Percentiles rank a stretch among this genome's conserved stretches.
Conservation (phyloP, 2,888 invertebrate species). For the Dasypolia templi region DNA sequence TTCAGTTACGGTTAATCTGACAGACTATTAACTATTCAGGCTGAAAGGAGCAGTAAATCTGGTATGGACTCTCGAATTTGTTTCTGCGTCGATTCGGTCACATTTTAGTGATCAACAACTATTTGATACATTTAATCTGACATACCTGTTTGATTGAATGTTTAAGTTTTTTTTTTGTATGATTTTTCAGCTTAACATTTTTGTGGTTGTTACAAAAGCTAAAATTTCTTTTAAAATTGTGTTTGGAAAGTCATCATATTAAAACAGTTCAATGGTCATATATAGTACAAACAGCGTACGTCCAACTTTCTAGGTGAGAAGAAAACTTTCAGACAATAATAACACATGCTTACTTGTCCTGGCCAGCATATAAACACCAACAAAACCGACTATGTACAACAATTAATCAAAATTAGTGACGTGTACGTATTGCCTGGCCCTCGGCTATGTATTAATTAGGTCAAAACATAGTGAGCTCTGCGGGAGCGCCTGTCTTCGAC, state of each 20-base stretch:
- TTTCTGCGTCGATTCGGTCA: constrained; percentile 8
- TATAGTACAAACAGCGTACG: not conserved
- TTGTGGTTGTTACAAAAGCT: not conserved
- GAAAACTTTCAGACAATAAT: not conserved
- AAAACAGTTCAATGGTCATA: no score
- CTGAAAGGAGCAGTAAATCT: constrained; percentile 20
- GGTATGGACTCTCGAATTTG: not conserved
- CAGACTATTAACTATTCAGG: constrained; percentile 16
- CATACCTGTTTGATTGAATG: no score
- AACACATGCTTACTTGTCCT: not conserved
- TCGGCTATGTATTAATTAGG: constrained; percentile 82
- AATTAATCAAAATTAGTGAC: constrained; percentile 81
- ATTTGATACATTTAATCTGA: not conserved
- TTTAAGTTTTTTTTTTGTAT: no score
- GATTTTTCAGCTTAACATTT: no score
- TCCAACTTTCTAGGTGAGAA: not conserved
- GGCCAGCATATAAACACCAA: constrained; percentile 9
- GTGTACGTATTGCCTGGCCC: constrained; percentile 73
- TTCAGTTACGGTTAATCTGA: constrained; percentile 13
- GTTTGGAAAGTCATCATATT: not conserved
- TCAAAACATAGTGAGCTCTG: constrained; percentile 76
- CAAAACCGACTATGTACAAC: constrained; percentile 51
- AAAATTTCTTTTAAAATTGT: no score
- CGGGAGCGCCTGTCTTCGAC: constrained; percentile 73
- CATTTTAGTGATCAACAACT: not conserved